These are phyloP conservation scores for Avahi laniger DNA, from an alignment of 2,797 vertebrate species.

Conservation along the genomic window DNA sequence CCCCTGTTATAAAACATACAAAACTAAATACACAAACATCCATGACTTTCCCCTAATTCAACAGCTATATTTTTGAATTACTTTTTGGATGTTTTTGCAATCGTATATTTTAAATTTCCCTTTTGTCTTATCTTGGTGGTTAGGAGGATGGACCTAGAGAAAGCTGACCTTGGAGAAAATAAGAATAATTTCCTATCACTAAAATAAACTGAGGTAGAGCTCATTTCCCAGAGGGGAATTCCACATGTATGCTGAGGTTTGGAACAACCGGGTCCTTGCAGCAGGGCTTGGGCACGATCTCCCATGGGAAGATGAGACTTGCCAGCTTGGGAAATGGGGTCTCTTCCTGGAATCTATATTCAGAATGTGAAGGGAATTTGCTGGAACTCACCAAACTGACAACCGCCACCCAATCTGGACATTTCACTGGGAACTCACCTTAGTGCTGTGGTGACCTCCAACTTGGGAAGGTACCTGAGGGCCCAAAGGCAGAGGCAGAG, in stretches of 20 bases:
- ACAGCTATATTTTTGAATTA: background rate
- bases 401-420: background rate
- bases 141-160: background rate
- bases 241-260: background rate
- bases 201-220: background rate
- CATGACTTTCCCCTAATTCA: fast-evolving
- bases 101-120: background rate
- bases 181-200: background rate
- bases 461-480: background rate
- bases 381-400: background rate
- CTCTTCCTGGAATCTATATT: background rate
- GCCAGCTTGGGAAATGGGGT: background rate
- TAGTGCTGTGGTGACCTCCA: background rate
- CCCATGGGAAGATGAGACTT: fast-evolving
- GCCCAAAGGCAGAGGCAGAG: fast-evolving
- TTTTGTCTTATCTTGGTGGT: background rate
- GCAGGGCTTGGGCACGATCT: too few species aligned
- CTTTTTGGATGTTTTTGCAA: background rate
- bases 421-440: too few species aligned
- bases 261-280: background rate
- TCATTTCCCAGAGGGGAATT: background rate
- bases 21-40: too few species aligned
- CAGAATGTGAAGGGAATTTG: background rate
- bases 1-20: background rate
- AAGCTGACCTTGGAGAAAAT: background rate